Base-by-base conservation (phyloP, 1,140 invertebrate genomes). In the Drosophila ironensis region DNA sequence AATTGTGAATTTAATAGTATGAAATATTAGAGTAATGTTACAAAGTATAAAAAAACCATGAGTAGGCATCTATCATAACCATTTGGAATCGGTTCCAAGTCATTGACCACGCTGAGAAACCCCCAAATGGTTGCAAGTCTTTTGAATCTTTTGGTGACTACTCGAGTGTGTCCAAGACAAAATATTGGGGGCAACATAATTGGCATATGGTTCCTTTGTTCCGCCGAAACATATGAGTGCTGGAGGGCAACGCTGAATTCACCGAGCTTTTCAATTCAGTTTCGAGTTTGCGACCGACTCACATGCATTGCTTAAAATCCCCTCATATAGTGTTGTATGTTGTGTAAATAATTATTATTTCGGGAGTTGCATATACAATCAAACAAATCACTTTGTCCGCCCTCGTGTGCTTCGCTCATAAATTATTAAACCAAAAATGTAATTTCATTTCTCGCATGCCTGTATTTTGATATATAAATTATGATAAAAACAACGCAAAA, bases 101-200 rank as follows among this genome's bases (percentile, higher is more conserved):
- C 56, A 81, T 47, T 9, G 30, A 11, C 7, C 14, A 12, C 24
- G 56, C 51, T 22, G 35, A 38, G 22, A n/a, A 19, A 22, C 25
- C 20, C 45, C 25, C 37, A 44, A 50, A n/a, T n/a, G 44, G 45
- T 48, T 77, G 9, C 6, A 22, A 25, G 33, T 27, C 47, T 50
- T 42, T 17, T 27, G 41, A 25, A 53, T 46, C 24, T 47, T 38
- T 44, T 42, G 11, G 11, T 11, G 59, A 19, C 70, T 61, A 86
- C 41, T 74, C 54, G 46, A 84, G 59, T 78, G 78, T 67, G 54
- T 67, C 80, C 67, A 72, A 52, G 47, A 53, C 68, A 73, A 64
- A 51, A 72, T 30, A 35, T 70, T 50, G 54, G 38, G n/a, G 33
- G 33, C 44, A 61, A 52, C 74, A 74, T 86, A 84, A 78, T 74